Percentiles rank a stretch among this genome's conserved stretches.
Evolutionary conservation across 1,140 invertebrate genomes (phyloP).

Genomic region (Lineus longissimus): DNA sequence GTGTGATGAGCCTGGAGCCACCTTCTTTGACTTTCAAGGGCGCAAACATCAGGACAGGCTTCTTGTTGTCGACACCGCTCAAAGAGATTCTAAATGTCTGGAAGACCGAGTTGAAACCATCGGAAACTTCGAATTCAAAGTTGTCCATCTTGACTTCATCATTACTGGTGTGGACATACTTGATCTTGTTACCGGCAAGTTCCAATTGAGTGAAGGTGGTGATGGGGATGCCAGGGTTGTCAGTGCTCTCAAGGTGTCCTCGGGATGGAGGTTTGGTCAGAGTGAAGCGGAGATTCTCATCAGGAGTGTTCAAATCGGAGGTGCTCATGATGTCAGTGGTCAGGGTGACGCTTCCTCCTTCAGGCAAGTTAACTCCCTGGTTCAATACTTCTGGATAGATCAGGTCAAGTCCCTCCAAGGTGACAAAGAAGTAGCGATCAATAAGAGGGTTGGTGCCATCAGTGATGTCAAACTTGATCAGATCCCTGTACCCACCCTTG

Average conservation of each 20-base stretch:
- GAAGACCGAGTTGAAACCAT: slow-evolving; percentile 49
- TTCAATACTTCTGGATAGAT: slow-evolving; percentile 49
- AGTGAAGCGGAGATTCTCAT: slow-evolving; percentile 44
- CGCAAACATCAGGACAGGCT: slow-evolving; percentile 48
- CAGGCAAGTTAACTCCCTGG: slow-evolving; percentile 48
- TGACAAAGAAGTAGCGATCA: slow-evolving; percentile 52
- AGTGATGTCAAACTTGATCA: slow-evolving; percentile 54
- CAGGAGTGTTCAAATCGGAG: slow-evolving; percentile 48
- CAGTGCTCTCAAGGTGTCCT: slow-evolving; percentile 48
- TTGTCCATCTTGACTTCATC: slow-evolving; percentile 53
- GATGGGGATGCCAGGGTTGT: slow-evolving; percentile 44
- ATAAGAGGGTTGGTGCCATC: slow-evolving; percentile 53
- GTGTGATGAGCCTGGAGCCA: slow-evolving; percentile 46
- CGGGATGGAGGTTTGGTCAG: slow-evolving; percentile 48
- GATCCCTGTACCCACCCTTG: slow-evolving; percentile 44
- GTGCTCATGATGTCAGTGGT: slow-evolving; percentile 50
- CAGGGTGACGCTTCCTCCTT: slow-evolving; percentile 46
- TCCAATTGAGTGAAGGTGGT: slow-evolving; percentile 51
- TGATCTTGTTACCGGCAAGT: slow-evolving; percentile 50
- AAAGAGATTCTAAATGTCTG: slow-evolving; percentile 53
- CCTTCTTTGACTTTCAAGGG: slow-evolving; percentile 48
- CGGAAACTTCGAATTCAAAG: slow-evolving; percentile 55
- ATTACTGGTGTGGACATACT: slow-evolving; percentile 46
- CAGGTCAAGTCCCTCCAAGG: slow-evolving; percentile 48
- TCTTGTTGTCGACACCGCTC: slow-evolving; percentile 53